These are phyloP conservation scores for Myanophis thanlyinensis DNA, from an alignment of 2,113 vertebrate species.

Conservation along the genomic window DNA sequence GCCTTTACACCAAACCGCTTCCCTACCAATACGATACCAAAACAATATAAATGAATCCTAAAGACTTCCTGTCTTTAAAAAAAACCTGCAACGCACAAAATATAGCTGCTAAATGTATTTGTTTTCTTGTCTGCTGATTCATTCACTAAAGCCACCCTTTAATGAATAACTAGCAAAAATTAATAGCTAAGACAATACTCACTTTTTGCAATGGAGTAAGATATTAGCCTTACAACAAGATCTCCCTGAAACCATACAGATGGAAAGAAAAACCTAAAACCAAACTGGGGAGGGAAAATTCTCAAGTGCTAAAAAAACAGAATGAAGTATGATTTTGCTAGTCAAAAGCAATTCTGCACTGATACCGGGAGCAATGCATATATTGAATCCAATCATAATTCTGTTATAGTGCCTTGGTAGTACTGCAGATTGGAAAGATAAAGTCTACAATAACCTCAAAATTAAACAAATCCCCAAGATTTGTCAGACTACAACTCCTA, in stretches of 20 bases:
- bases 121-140: background rate
- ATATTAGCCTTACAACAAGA: background rate
- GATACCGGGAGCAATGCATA: too few species aligned
- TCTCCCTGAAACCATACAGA: background rate
- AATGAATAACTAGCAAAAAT: background rate
- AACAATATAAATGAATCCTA: background rate
- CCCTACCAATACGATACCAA: background rate
- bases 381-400: background rate
- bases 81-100: background rate
- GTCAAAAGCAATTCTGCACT: background rate
- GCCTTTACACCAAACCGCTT: background rate
- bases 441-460: background rate
- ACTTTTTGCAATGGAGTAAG: background rate
- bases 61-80: background rate
- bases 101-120: background rate
- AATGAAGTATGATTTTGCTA: background rate
- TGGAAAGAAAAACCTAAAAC: background rate
- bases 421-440: background rate
- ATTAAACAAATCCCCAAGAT: background rate
- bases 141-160: background rate
- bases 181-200: background rate
- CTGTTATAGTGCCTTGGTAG: background rate
- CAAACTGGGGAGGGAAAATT: background rate
- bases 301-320: background rate
- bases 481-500: background rate